These are phyloP conservation scores for Meiosimyza platycephala DNA, from an alignment of 2,888 invertebrate genomes.

Conservation along the genomic window DNA sequence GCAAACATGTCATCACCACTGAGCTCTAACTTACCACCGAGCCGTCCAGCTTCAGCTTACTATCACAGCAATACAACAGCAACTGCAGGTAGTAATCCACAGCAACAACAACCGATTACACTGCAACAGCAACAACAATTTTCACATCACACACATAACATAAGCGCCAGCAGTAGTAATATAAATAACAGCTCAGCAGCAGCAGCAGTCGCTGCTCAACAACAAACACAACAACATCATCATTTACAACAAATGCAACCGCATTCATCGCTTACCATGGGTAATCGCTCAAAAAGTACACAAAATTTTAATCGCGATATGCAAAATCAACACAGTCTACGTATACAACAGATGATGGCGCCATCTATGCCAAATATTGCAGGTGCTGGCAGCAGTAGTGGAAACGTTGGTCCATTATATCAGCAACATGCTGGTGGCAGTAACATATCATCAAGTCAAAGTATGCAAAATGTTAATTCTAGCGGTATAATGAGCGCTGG, in stretches of 20 bases:
- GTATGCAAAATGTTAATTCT: constrained; percentile 67
- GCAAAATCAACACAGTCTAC: constrained; percentile 60
- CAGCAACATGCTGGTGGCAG: constrained; percentile 47
- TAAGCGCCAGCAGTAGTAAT: constrained; percentile 62
- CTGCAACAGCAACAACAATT: constrained; percentile 60
- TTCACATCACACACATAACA: constrained; percentile 52
- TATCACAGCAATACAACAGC: constrained; percentile 59
- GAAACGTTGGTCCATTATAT: constrained; percentile 44
- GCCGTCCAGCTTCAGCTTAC: constrained; percentile 66
- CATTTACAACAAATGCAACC: constrained; percentile 49
- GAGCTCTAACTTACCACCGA: constrained; percentile 56
- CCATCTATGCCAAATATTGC: constrained; percentile 68
- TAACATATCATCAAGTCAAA: constrained; percentile 64
- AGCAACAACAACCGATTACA: constrained; percentile 54
- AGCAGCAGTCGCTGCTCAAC: constrained; percentile 50
- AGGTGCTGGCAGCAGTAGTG: constrained; percentile 3
- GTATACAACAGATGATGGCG: constrained; percentile 66
- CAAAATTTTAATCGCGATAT: constrained; percentile 61
- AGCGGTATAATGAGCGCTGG: constrained; percentile 39
- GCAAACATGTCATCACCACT: constrained; percentile 45
- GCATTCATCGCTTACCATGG: constrained; percentile 56
- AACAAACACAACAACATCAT: constrained; percentile 52
- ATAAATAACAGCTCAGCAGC: constrained; percentile 53
- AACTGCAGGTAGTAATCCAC: constrained; percentile 47
- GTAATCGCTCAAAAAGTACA: constrained; percentile 59